Percentiles rank a stretch among this genome's conserved stretches.
phyloP scores from a whole-genome alignment of 2,797 vertebrate species.

The Podarcis siculus region DNA sequence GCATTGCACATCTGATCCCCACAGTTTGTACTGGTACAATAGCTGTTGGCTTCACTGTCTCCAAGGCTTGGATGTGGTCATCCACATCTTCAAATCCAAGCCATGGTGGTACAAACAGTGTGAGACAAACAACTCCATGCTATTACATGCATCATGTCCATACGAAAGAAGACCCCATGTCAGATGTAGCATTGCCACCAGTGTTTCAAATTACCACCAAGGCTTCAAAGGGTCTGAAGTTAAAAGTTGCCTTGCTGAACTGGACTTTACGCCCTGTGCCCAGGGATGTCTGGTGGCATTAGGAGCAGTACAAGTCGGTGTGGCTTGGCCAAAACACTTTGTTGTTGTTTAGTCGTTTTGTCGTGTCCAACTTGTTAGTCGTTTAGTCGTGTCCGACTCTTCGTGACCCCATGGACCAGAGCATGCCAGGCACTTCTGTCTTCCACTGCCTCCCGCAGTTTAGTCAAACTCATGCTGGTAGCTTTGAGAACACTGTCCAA shows the following conservation, averaged over 20 bases:
- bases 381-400: too few species aligned
- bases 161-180: not conserved
- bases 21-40: not conserved
- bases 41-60: not conserved
- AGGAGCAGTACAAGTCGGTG: too few species aligned
- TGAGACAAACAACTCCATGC: not conserved
- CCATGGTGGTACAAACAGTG: not conserved
- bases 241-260: not conserved
- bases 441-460: too few species aligned
- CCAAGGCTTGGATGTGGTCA: not conserved
- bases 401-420: too few species aligned
- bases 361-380: too few species aligned
- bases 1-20: not conserved
- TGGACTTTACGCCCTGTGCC: too few species aligned
- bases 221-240: not conserved
- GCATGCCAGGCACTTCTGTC: too few species aligned
- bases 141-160: not conserved
- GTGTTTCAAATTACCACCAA: not conserved
- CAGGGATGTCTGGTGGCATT: too few species aligned
- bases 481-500: too few species aligned
- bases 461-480: too few species aligned
- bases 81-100: not conserved
- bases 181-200: not conserved
- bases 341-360: too few species aligned
- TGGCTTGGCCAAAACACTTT: too few species aligned